These are phyloP conservation scores for Eudemis profundana DNA, from an alignment of 2,888 invertebrate species.

Conservation along the genomic window DNA sequence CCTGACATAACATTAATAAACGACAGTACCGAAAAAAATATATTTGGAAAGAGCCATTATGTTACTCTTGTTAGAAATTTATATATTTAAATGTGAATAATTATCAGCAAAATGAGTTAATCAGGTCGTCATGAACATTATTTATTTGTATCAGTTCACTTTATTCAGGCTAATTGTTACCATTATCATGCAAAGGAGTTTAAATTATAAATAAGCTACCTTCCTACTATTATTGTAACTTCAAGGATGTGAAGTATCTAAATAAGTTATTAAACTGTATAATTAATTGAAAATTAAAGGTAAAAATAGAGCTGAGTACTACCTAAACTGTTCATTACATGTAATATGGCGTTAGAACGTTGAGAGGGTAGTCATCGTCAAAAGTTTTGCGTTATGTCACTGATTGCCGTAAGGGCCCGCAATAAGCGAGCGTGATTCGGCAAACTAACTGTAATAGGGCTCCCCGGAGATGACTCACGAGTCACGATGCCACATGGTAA, in stretches of 20 bases:
- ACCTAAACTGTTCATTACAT: slow-evolving; percentile 4
- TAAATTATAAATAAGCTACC: too few relatives aligned
- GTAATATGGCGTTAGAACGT: not conserved
- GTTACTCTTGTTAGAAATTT: too few relatives aligned
- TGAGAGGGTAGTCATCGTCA: slow-evolving; percentile 24
- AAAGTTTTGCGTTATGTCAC: slow-evolving; percentile 51
- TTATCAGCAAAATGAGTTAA: too few relatives aligned
- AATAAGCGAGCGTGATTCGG: slow-evolving; percentile 76
- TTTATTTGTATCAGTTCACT: too few relatives aligned
- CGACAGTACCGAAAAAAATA: slow-evolving; percentile 10
- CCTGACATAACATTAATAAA: slow-evolving; percentile 37
- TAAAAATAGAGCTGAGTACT: not conserved
- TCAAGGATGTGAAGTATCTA: too few relatives aligned
- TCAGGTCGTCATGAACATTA: slow-evolving; percentile 10
- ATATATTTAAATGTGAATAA: too few relatives aligned
- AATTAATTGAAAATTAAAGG: not conserved
- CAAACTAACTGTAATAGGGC: slow-evolving; percentile 77
- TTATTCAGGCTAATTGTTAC: too few relatives aligned
- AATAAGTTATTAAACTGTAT: too few relatives aligned
- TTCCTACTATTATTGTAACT: too few relatives aligned
- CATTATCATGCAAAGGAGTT: too few relatives aligned
- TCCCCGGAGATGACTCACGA: slow-evolving; percentile 73
- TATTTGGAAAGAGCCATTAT: slow-evolving; percentile 27
- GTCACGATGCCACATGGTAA: slow-evolving; percentile 66
- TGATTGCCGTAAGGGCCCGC: slow-evolving; percentile 60